These are phyloP conservation scores for Caenorhabditis macrosperma DNA, from an alignment of 2,888 invertebrate genomes.

Conservation along the genomic window DNA sequence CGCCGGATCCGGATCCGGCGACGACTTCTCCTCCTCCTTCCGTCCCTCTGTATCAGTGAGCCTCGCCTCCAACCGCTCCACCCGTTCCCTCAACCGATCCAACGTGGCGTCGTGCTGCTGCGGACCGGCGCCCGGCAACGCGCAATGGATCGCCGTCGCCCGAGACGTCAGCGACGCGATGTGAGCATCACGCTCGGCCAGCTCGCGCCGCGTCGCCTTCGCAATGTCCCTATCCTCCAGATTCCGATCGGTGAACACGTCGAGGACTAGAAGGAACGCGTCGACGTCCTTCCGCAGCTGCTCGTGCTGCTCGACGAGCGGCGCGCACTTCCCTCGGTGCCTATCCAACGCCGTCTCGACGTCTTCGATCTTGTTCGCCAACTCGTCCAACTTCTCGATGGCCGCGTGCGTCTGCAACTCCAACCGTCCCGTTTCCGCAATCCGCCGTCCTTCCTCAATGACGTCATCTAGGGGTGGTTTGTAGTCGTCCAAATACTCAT, in stretches of 20 bases:
- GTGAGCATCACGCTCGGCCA: slow-evolving; percentile 69
- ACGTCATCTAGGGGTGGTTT: slow-evolving; percentile 68
- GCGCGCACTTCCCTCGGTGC: slow-evolving; percentile 49
- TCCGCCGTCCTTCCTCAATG: slow-evolving; percentile 70
- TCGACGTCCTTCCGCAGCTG: slow-evolving; percentile 52
- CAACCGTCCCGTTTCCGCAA: slow-evolving; percentile 75
- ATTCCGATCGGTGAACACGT: slow-evolving; percentile 55
- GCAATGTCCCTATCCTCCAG: slow-evolving; percentile 53
- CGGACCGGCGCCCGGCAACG: slow-evolving; percentile 66
- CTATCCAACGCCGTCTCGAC: slow-evolving; percentile 54
- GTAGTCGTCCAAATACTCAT: slow-evolving; percentile 53
- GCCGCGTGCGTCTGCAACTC: slow-evolving; percentile 74
- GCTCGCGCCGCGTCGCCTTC: slow-evolving; percentile 66
- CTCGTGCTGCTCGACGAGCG: slow-evolving; percentile 54
- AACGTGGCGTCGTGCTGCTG: slow-evolving; percentile 60
- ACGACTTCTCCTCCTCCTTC: slow-evolving; percentile 48
- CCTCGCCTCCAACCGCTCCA: slow-evolving; percentile 68
- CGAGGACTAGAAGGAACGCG: slow-evolving; percentile 46
- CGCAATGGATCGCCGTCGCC: slow-evolving; percentile 67
- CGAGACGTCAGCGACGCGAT: slow-evolving; percentile 68
- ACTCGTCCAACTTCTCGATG: slow-evolving; percentile 74
- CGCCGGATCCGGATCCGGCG: too few relatives aligned
- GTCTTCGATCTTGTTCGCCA: slow-evolving; percentile 60
- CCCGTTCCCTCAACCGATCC: slow-evolving; percentile 61
- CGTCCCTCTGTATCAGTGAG: slow-evolving; percentile 59